Percentiles rank a stretch among this genome's conserved stretches.
These are phyloP conservation scores for Hypomesus transpacificus DNA, from an alignment of 2,113 vertebrate species.

Conservation along the genomic window DNA sequence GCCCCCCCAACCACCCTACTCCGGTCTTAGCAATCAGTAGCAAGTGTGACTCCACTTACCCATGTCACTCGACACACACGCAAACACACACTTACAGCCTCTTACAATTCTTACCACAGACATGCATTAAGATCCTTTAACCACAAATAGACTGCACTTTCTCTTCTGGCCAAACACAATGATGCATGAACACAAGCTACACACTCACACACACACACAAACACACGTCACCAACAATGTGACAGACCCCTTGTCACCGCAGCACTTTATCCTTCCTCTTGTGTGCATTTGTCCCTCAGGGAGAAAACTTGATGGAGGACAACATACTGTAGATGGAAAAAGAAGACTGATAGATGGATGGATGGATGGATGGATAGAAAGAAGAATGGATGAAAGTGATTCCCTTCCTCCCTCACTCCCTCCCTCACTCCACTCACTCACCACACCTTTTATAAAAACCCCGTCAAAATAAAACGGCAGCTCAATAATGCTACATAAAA, in stretches of 20 bases:
- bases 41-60: too few species aligned
- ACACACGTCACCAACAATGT: not conserved
- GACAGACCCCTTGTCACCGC: too few species aligned
- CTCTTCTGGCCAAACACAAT: too few species aligned
- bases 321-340: not conserved
- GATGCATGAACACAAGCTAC: not conserved
- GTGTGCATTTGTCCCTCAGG: not conserved
- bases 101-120: not conserved
- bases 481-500: too few species aligned
- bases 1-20: too few species aligned
- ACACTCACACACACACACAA: constrained; percentile 4
- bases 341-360: not conserved
- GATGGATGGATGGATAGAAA: not conserved
- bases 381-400: constrained; percentile 1
- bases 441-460: too few species aligned
- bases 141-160: too few species aligned
- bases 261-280: too few species aligned
- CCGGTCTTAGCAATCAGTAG: too few species aligned
- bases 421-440: not conserved
- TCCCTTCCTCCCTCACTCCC: not conserved
- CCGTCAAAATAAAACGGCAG: too few species aligned
- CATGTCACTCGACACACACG: not conserved
- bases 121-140: too few species aligned
- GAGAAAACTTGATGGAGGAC: not conserved
- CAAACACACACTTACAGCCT: constrained; percentile 2